These are phyloP conservation scores for Epinephelus cyanopodus DNA, from an alignment of 2,113 vertebrate species.

Conservation along the genomic window DNA sequence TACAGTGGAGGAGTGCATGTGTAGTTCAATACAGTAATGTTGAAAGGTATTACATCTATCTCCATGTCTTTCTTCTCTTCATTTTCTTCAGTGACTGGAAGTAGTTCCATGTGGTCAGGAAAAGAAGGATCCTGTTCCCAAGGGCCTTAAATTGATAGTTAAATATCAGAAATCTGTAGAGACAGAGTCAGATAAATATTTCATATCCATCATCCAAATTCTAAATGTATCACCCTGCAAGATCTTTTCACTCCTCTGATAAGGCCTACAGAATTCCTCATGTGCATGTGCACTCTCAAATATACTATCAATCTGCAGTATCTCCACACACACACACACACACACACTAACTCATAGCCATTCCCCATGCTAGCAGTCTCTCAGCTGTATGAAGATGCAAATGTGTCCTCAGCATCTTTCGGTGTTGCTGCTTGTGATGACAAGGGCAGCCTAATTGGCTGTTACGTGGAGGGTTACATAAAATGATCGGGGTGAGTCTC, in stretches of 20 bases:
- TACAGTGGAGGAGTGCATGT: neutral
- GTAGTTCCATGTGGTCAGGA: constrained; percentile 8
- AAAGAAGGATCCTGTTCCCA: constrained; percentile 34
- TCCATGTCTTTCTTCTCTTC: constrained; percentile 1
- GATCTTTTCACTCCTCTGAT: constrained; percentile 30
- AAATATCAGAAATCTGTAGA: constrained; percentile 55
- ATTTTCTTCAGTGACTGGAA: neutral
- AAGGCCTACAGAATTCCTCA: neutral
- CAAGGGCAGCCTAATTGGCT: too few species aligned
- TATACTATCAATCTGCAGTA: neutral
- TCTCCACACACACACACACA: too few species aligned
- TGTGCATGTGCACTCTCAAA: neutral
- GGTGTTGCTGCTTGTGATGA: too few species aligned
- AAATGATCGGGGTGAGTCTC: too few species aligned
- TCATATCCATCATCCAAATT: constrained; percentile 53
- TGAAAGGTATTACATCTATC: neutral
- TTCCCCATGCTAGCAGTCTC: too few species aligned
- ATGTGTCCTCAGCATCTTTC: too few species aligned
- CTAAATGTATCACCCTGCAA: constrained; percentile 20
- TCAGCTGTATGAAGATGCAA: too few species aligned
- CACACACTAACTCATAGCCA: too few species aligned
- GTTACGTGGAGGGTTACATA: too few species aligned
- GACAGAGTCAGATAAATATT: constrained; percentile 65
- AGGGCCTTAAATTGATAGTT: constrained; percentile 59
- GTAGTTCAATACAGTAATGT: neutral